phyloP scores from a whole-genome alignment of 2,888 invertebrate species.

The Perizoma flavofasciatum region DNA sequence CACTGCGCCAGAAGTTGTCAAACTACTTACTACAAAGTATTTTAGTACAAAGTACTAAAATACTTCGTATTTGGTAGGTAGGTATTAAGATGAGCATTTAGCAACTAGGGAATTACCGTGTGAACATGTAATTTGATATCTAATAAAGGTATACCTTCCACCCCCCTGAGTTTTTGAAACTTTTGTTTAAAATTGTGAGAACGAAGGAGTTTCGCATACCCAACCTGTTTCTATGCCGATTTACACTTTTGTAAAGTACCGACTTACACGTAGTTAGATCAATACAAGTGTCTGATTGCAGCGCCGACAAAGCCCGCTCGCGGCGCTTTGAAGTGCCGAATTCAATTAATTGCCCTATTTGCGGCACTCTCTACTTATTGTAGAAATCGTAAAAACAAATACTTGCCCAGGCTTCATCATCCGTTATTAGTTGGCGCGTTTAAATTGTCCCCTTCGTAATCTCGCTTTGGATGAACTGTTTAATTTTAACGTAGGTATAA shows the following conservation, averaged over 20 bases:
- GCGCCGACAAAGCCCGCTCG: conserved; percentile 76
- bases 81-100: too few species aligned
- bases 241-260: conserved; percentile 24
- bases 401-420: conserved; percentile 78
- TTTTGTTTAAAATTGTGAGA: conserved; percentile 58
- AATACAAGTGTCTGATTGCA: conserved; percentile 73
- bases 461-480: conserved; percentile 29
- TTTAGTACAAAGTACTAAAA: too few species aligned
- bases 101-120: conserved; percentile 1
- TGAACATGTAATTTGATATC: conserved; percentile 52
- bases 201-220: conserved; percentile 57
- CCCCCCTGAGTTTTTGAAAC: conserved; percentile 29
- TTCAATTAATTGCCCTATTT: conserved; percentile 83
- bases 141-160: conserved; percentile 51
- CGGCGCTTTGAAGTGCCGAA: conserved; percentile 79
- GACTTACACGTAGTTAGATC: conserved; percentile 40
- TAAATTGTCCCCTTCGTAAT: conserved; percentile 57
- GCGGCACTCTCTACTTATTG: conserved; percentile 66
- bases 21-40: too few species aligned
- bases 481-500: conserved; percentile 5
- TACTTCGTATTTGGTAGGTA: too few species aligned
- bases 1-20: too few species aligned
- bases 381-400: conserved; percentile 80
- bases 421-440: conserved; percentile 73
- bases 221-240: conserved; percentile 38